Base-by-base conservation (phyloP, 2,113 vertebrate species). In the Sinocyclocheilus anophthalmus region DNA sequence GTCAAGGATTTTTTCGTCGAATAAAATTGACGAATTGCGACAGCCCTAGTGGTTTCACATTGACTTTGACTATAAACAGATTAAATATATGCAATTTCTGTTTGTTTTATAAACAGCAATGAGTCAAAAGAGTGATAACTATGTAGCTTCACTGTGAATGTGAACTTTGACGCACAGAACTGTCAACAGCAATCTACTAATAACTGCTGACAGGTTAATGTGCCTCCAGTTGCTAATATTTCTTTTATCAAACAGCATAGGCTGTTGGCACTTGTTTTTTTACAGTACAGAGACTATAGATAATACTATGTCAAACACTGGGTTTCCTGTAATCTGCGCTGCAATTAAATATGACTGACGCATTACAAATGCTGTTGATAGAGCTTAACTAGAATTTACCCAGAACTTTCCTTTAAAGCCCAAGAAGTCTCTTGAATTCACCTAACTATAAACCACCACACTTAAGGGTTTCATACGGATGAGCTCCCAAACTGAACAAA, bases 391-490 rank as follows among this genome's bases (percentile, higher is more conserved):
- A 65, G n/a, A 11, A 65, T 20, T 77, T 55, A 30, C 76, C 48
- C 45, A 55, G 14, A 77, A 77, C 24, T 55, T 75, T 75, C 72
- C 72, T 75, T 14, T 75, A 26, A 77, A 55, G 24, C 76, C 16
- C 22, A 24, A 45, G 22, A 81, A 33, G 61, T 24, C 22, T 61
- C 57, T 61, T 80, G 37, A 61, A 42, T 61, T 80, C 33, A 39
- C 22, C 57, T 45, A 39, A 20, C 24, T 4, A n/a, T 55, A 63
- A 59, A 50, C 42, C 14, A 76, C 45, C 2, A 10, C 16, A 10
- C 57, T n/a, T 59, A 26, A 26, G 1, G 5, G 55, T 63, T 65
- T 10, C 7, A 45, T 39, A 26, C 75, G n/a, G 78, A 81, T 26
- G 55, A n/a, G 33, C 37, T 63, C 3, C 14, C 48, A 30, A 77